These are phyloP conservation scores for Hydrotaea cyrtoneurina DNA, from an alignment of 2,888 invertebrate genomes.

Conservation along the genomic window DNA sequence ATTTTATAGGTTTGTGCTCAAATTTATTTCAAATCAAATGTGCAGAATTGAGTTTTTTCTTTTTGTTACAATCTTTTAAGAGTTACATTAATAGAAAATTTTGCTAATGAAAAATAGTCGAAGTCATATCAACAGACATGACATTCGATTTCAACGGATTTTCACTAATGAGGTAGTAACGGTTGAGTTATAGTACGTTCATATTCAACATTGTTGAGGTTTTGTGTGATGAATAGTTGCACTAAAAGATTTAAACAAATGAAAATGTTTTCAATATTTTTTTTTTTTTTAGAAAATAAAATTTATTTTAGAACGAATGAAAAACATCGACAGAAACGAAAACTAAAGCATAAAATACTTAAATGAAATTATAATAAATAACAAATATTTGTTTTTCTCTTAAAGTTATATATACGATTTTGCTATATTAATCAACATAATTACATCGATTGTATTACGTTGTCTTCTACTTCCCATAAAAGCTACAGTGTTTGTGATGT, in stretches of 20 bases:
- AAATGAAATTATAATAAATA: slow-evolving; percentile 65
- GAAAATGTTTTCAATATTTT: slow-evolving; percentile 47
- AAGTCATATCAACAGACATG: neutral
- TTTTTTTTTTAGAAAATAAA: slow-evolving; percentile 65
- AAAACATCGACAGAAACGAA: slow-evolving; percentile 56
- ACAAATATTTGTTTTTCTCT: slow-evolving; percentile 40
- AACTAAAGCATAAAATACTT: slow-evolving; percentile 68
- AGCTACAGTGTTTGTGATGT: slow-evolving; percentile 38
- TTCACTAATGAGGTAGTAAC: slow-evolving; percentile 79
- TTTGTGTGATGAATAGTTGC: slow-evolving; percentile 25
- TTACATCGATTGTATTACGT: slow-evolving; percentile 35
- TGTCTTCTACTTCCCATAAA: slow-evolving; percentile 20
- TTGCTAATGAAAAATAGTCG: slow-evolving; percentile 46
- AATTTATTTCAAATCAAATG: slow-evolving; percentile 35
- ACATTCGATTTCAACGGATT: slow-evolving; percentile 69
- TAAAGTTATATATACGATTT: slow-evolving; percentile 31
- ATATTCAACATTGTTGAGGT: slow-evolving; percentile 46
- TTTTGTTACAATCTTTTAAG: slow-evolving; percentile 33
- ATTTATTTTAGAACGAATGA: slow-evolving; percentile 70
- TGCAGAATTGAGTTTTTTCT: slow-evolving; percentile 24
- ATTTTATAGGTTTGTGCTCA: slow-evolving; percentile 20
- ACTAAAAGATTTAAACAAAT: slow-evolving; percentile 26
- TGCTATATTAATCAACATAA: slow-evolving; percentile 6
- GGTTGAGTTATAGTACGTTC: slow-evolving; percentile 74
- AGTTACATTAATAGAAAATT: slow-evolving; percentile 38